Evolutionary conservation across 2,113 vertebrate genomes (phyloP), one percentile per base, ranked within the genome.

Genomic region (Caretta caretta): DNA sequence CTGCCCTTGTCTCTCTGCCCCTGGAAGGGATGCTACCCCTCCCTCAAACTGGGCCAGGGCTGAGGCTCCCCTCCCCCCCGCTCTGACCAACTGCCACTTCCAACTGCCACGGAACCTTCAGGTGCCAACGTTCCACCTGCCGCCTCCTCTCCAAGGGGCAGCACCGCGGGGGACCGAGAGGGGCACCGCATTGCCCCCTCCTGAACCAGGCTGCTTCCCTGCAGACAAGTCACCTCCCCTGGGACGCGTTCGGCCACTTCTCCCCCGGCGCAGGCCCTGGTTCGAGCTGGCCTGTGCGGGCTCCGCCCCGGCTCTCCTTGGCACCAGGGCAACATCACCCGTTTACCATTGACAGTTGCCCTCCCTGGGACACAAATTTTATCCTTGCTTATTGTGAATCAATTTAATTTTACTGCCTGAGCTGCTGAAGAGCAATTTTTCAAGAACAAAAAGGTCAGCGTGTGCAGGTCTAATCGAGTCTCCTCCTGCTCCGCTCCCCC

Each of bases 371-470:
- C 97, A 91, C 96, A 94, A 84, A 38, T 93, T 69, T 92, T 96
- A 97, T 62, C 97, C 91, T 94, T 83, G 24, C 91, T 95, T 76
- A 16, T 95, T 94, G 92, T 0, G 8, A 95, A 93, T 84, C 65
- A 86, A 98, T 97, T 97, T 95, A 87, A 96, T 96, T 97, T 95
- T 94, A 94, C 93, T 90, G 86, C 80, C 90, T 95, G 88, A 92
- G 96, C 93, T 3, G 78, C 97, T 96, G 90, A 92, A 20, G 46
- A 96, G 95, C 4, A 84, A 84, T 94, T 92, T 94, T 96, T 93
- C 97, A 93, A 95, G 95, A 96, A 84, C 96, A 89, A 93, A 89
- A 97, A 90, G 86, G 84, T 83, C 96, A 95, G 90, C 94, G 51
- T 0, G 0, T 85, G 95, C 46, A 20, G 95, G 89, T 86, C 93